Evolutionary conservation across 2,888 invertebrate species (phyloP).

Genomic region (Agrotis segetum): DNA sequence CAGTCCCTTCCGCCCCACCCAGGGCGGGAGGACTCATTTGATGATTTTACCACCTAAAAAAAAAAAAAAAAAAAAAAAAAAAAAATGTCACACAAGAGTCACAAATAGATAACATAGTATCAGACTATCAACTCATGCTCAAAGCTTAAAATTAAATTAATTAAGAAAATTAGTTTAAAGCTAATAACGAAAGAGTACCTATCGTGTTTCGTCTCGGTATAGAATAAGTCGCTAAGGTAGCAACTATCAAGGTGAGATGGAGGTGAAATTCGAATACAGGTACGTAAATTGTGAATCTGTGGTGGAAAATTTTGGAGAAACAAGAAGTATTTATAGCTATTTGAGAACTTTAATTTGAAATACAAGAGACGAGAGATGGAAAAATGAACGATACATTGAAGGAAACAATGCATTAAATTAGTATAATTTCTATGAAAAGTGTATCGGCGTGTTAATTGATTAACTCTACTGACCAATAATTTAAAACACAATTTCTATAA

Average conservation of each 20-base stretch:
- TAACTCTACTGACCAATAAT: too few species aligned
- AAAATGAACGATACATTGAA: background rate
- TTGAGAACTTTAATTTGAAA: background rate
- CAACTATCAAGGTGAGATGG: conserved; percentile 35
- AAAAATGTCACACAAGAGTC: conserved; percentile 33
- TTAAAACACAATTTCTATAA: too few species aligned
- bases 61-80: too few species aligned
- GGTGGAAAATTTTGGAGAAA: background rate
- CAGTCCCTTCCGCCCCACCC: too few species aligned
- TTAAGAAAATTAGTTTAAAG: conserved; percentile 62
- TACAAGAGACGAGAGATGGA: background rate
- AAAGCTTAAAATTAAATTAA: conserved; percentile 64
- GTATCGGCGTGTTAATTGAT: too few species aligned
- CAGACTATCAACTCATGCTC: conserved; percentile 27
- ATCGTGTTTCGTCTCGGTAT: conserved; percentile 52
- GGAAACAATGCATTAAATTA: background rate
- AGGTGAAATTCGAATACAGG: conserved; percentile 3
- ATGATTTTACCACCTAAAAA: too few species aligned
- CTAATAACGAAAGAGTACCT: conserved; percentile 55
- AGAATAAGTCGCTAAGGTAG: conserved; percentile 27
- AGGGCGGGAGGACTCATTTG: too few species aligned
- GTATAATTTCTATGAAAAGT: too few species aligned
- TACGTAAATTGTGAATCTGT: conserved; percentile 6
- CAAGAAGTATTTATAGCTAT: background rate
- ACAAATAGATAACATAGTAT: conserved; percentile 39